phyloP scores from a whole-genome alignment of 2,113 vertebrate genomes.

The Zapus hudsonius region DNA sequence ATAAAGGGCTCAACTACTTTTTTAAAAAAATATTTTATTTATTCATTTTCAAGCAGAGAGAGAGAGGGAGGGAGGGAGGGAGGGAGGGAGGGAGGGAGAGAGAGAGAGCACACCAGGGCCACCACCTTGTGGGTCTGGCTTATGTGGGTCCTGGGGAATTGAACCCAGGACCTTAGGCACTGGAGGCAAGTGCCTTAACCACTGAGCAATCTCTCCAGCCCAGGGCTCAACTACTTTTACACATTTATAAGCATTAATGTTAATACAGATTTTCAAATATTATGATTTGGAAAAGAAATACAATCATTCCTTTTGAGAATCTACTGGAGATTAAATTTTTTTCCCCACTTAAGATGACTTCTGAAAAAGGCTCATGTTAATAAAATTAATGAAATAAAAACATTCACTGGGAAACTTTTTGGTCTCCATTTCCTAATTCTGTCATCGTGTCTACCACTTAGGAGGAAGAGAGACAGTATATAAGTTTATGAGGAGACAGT shows the following conservation, averaged over 20 bases:
- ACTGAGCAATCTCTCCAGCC: no score
- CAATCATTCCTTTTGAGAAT: neutral
- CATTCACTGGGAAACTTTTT: neutral
- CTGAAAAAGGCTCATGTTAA: neutral
- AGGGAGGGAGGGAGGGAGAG: no score
- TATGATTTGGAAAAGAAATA: neutral
- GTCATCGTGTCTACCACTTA: neutral
- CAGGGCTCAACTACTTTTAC: neutral
- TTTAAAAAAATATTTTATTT: no score
- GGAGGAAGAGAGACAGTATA: neutral
- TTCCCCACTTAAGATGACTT: neutral
- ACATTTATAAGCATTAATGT: neutral
- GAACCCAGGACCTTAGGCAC: no score
- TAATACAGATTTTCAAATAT: neutral
- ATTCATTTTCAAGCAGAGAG: no score
- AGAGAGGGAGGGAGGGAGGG: no score
- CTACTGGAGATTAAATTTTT: neutral
- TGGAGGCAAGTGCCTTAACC: no score
- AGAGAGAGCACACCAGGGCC: no score
- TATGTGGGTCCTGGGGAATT: no score
- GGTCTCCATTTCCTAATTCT: neutral
- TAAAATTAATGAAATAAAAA: conserved; percentile 8
- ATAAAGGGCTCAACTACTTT: no score
- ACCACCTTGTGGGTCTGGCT: no score
- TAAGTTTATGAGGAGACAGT: neutral